Evolutionary conservation across 1,140 invertebrate genomes (phyloP), one percentile per base, ranked within the genome.

Genomic region (Drosophila tropicalis): DNA sequence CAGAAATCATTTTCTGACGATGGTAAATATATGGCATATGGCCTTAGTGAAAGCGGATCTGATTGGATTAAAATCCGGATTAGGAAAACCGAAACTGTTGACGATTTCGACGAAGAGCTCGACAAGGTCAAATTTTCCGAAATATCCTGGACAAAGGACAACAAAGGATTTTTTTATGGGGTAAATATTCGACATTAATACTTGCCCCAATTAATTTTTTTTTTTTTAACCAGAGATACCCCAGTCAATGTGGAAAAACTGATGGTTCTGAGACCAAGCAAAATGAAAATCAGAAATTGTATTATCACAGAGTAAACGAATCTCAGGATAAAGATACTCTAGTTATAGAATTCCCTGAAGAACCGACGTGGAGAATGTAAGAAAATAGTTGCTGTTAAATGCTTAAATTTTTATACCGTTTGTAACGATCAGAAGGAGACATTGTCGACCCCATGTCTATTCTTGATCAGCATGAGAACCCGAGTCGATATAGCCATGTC

Each of bases 51-150:
- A 63, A 98, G 96, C 93, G 98, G 98, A 7, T 98, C 98, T 34
- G 98, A 99, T 92, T 99, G 98, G 98, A 95, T 96, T 69, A 97
- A 96, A 29, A 97, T 99, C 84, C 95, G 96, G 90, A 96, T 98
- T 74, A 95, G 95, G 79, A 94, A 96, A 93, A 95, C 96, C 9
- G 93, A 94, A 64, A 96, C 96, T 67, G 95, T 96, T 65, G 94
- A 98, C 91, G 97, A 99, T 90, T 96, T 98, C 75, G 94, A 95
- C 3, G 99, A 99, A 93, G 93, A 95, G 9, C 93, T 99, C 67
- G 95, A 97, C 81, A 97, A 97, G 91, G 96, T 98, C 0, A 99
- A 99, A 93, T 99, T 97, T 92, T 96, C 97, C 0, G 94, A 94
- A 9, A 95, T 99, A 91, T 94, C 97, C 1, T 99, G 98, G 98